phyloP scores from a whole-genome alignment of 2,113 vertebrate genomes.

The Cynocephalus volans region DNA sequence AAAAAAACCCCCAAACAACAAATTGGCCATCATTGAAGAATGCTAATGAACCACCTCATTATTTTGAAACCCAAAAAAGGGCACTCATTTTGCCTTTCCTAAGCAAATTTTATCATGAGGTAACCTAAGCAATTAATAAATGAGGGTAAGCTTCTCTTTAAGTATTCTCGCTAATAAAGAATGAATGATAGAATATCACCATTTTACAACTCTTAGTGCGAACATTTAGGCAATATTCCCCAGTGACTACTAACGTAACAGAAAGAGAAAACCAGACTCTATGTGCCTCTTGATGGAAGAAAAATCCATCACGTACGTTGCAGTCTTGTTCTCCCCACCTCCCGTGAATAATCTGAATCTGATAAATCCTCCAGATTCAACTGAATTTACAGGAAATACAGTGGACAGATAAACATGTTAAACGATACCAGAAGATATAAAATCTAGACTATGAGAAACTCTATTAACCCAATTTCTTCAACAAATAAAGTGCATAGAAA shows the following conservation, averaged over 20 bases:
- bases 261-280: not conserved
- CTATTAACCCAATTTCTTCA: not conserved
- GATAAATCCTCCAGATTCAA: not conserved
- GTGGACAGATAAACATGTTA: not conserved
- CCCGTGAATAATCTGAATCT: constrained; percentile 12
- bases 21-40: not conserved
- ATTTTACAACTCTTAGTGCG: not conserved
- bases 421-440: not conserved
- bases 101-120: not conserved
- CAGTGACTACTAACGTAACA: not conserved
- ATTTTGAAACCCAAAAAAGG: constrained; percentile 24
- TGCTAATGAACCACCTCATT: not conserved
- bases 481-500: not conserved
- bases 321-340: not conserved
- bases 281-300: not conserved
- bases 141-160: not conserved
- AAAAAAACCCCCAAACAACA: not conserved
- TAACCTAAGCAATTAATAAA: not conserved
- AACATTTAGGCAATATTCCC: not conserved
- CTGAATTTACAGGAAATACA: not conserved
- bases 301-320: not conserved
- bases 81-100: not conserved
- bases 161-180: not conserved
- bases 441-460: not conserved
- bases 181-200: not conserved